A percentile compares a stretch with the other conserved stretches of the same genome.
phyloP scores from a whole-genome alignment of 2,888 invertebrate species.

The Amiota mariae region DNA sequence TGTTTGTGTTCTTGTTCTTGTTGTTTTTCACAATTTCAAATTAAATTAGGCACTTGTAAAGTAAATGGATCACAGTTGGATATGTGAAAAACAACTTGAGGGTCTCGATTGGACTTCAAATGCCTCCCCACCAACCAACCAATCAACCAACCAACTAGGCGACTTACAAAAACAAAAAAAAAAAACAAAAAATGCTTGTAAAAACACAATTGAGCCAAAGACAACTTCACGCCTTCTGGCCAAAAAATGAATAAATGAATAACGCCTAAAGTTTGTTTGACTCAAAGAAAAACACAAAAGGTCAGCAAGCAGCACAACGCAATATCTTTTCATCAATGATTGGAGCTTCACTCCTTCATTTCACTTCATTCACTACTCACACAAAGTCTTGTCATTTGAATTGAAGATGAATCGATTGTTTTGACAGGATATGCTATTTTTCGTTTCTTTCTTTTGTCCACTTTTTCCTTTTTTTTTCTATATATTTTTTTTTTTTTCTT shows the following conservation, averaged over 20 bases:
- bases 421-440: conserved; percentile 9
- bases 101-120: too few relatives aligned
- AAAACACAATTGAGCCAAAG: background rate
- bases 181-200: background rate
- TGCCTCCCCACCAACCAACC: too few relatives aligned
- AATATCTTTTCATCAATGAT: background rate
- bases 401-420: conserved; percentile 28
- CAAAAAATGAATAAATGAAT: background rate
- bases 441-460: background rate
- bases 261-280: too few relatives aligned
- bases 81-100: too few relatives aligned
- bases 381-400: conserved; percentile 20
- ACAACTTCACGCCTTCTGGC: conserved; percentile 15
- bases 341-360: background rate
- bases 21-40: too few relatives aligned
- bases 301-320: background rate
- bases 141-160: too few relatives aligned
- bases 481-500: background rate
- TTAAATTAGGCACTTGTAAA: too few relatives aligned
- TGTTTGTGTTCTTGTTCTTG: too few relatives aligned
- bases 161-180: too few relatives aligned
- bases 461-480: background rate
- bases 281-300: background rate
- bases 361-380: background rate
- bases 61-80: too few relatives aligned